Conservation (phyloP, 2,888 invertebrate species). For the Cinara cedri region DNA sequence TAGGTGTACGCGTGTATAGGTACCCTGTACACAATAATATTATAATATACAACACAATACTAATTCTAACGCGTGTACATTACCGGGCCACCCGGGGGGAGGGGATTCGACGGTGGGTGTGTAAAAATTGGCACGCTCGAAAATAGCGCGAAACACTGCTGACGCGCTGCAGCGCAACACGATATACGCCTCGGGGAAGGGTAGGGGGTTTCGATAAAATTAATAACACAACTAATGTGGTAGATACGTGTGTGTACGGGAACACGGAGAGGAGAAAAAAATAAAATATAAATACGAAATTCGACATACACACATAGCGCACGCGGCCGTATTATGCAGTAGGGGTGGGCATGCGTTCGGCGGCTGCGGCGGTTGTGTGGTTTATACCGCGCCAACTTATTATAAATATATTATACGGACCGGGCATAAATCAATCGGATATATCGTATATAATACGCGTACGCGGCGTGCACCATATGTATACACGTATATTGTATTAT, state of each 20-base stretch:
- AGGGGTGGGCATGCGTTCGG: neutral
- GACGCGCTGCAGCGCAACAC: neutral
- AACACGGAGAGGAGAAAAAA: neutral
- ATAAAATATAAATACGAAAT: neutral
- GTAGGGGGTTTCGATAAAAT: neutral
- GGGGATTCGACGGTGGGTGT: constrained; percentile 45
- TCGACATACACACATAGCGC: too few species aligned
- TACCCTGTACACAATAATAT: too few species aligned
- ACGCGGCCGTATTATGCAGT: neutral
- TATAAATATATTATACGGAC: neutral
- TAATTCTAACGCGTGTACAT: too few species aligned
- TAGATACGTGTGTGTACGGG: neutral
- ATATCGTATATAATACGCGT: neutral
- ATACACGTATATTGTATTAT: too few species aligned
- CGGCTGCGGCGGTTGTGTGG: neutral
- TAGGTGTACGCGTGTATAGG: too few species aligned
- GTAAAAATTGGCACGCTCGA: constrained; percentile 50
- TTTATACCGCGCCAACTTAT: constrained; percentile 18
- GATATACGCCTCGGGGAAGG: neutral
- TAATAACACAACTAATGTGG: neutral
- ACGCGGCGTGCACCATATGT: constrained; percentile 22
- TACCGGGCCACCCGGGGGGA: neutral
- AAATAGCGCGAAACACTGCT: constrained; percentile 5
- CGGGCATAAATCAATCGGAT: constrained; percentile 35
- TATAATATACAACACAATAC: neutral